These are phyloP conservation scores for Melangyna quadrimaculata DNA, from an alignment of 2,888 invertebrate species.

Conservation along the genomic window DNA sequence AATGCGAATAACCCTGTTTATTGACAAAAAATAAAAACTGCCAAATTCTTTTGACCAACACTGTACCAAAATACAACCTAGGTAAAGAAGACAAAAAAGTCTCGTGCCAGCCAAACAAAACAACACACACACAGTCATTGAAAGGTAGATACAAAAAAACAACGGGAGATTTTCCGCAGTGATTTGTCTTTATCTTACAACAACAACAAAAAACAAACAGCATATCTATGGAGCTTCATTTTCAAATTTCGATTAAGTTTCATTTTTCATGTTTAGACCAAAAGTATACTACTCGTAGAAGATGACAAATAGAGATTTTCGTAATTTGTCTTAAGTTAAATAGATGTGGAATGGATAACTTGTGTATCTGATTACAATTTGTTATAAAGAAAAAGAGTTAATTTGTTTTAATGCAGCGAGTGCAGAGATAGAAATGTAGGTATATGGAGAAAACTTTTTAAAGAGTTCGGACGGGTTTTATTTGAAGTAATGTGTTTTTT, in stretches of 20 bases:
- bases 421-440: not conserved
- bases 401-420: not conserved
- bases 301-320: not conserved
- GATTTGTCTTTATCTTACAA: not conserved
- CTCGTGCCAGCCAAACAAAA: not conserved
- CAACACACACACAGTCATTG: not conserved
- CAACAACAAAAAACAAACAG: not conserved
- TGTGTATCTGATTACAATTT: not conserved
- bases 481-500: not conserved
- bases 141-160: not conserved
- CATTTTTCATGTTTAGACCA: not conserved
- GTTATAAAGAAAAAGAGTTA: not conserved
- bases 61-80: not conserved
- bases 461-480: not conserved
- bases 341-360: not conserved
- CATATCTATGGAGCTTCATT: not conserved
- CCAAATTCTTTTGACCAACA: not conserved
- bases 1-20: too few relatives aligned
- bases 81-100: not conserved
- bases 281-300: too few relatives aligned
- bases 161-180: not conserved
- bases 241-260: not conserved
- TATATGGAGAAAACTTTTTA: not conserved
- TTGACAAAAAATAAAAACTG: not conserved
- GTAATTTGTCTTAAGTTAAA: not conserved